Percentiles rank a stretch among this genome's conserved stretches.
Evolutionary conservation across 2,113 vertebrate genomes (phyloP).

Genomic region (Raja brachyura): DNA sequence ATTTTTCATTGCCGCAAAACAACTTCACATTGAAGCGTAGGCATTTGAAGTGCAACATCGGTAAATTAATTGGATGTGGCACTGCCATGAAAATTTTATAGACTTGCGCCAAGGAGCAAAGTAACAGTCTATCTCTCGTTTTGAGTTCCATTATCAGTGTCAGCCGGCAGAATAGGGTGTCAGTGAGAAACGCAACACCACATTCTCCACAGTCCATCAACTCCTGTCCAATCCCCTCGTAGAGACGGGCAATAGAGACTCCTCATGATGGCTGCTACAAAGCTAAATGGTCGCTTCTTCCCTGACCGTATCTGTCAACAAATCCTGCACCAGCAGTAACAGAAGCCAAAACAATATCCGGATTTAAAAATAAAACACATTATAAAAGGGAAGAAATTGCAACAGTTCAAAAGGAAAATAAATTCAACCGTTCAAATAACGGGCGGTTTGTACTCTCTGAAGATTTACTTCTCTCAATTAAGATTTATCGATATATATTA

Average conservation of each 20-base stretch:
- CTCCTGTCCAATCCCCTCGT: constrained; percentile 16
- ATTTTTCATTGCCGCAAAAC: neutral
- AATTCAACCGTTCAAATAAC: neutral
- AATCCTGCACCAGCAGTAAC: neutral
- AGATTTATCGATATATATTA: neutral
- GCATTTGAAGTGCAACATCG: too few species aligned
- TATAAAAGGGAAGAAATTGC: constrained; percentile 15
- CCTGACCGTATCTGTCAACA: constrained; percentile 27
- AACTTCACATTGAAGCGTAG: neutral
- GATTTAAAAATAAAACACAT: neutral
- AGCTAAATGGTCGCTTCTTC: neutral
- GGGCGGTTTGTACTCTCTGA: neutral
- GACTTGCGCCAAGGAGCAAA: neutral
- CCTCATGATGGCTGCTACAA: constrained; percentile 1
- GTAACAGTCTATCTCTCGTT: constrained; percentile 22
- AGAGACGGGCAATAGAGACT: constrained; percentile 11
- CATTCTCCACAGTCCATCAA: constrained; percentile 21
- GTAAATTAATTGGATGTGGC: neutral
- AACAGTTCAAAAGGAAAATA: constrained; percentile 14
- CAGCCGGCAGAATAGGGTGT: constrained; percentile 11
- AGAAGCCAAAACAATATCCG: neutral
- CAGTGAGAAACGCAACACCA: constrained; percentile 21
- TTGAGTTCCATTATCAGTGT: constrained; percentile 5
- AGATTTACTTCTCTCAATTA: neutral
- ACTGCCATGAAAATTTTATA: neutral